phyloP scores from a whole-genome alignment of 1,140 invertebrate genomes.

The Drusus annulatus region DNA sequence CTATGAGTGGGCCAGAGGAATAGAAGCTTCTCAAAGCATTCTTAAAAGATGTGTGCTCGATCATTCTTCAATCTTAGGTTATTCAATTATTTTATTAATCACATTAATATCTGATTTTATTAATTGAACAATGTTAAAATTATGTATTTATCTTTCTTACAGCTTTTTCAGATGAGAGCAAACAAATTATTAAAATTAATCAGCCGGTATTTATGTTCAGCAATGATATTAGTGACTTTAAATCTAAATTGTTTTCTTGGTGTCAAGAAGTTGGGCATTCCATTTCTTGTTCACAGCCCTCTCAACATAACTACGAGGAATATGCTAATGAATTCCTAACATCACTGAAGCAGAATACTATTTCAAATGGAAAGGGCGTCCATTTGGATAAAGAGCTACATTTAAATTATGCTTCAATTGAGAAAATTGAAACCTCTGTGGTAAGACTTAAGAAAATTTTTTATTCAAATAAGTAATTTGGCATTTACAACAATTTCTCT shows the following conservation, averaged over 20 bases:
- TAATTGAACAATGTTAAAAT: not conserved
- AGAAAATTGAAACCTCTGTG: constrained; percentile 42
- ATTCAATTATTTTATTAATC: not conserved
- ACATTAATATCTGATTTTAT: not conserved
- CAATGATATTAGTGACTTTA: constrained; percentile 55
- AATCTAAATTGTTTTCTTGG: constrained; percentile 59
- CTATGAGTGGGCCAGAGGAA: not conserved
- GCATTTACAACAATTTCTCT: not conserved
- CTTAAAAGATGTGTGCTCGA: constrained; percentile 43
- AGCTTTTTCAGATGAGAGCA: constrained; percentile 55
- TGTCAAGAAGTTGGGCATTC: constrained; percentile 52
- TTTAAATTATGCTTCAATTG: constrained; percentile 39
- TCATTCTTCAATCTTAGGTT: constrained; percentile 44
- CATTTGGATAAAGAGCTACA: constrained; percentile 29
- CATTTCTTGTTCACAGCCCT: constrained; percentile 36
- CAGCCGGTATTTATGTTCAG: constrained; percentile 56
- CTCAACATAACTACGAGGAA: constrained; percentile 18
- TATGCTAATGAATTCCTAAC: constrained; percentile 27
- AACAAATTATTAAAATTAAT: constrained; percentile 57
- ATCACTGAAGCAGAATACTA: constrained; percentile 38
- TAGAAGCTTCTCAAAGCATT: not conserved
- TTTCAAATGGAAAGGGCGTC: constrained; percentile 4
- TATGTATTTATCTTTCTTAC: constrained; percentile 44
- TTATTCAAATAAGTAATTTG: not conserved
- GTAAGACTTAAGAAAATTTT: constrained; percentile 27